Base-by-base conservation (phyloP, 1,140 invertebrate species). In the Zophobas morio region DNA sequence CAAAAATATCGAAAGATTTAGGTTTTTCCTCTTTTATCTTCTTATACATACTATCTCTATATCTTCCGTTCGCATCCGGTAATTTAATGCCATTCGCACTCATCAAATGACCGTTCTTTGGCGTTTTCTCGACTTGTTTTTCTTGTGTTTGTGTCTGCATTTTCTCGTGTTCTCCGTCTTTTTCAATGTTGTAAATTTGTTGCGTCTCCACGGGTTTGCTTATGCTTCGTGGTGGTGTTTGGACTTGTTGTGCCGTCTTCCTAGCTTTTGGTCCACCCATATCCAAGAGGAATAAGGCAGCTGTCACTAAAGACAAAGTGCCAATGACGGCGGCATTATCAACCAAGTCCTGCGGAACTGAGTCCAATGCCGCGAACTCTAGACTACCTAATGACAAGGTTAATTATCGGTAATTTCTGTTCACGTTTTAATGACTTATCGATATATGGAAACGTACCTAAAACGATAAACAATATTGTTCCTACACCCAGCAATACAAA, bases 291-390 rank as follows among this genome's bases (percentile, higher is more conserved):
- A 94, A 93, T 1, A 94, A 86, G 1, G 91, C 88, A 0, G 90
- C 93, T 0, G 92, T 92, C 3, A 92, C 74, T 2, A 94, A 84
- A n/a, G 93, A 91, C 1, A 94, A 85, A 5, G 89, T 88, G 0
- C 93, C 93, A 6, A 94, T 87, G 33, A 93, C 89, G 0, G 92
- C 90, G 0, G 92, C 92, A 84, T 94, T 94, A 79, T 92, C 92
- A 2, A 93, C 86, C 53, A 94, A 85, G 47, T 91, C 88, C 5
- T 86, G 82, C 1, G 92, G 92, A 1, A 94, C 89, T 51, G 90
- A 91, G 81, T 94, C 93, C 80, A 94, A 87, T 2, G 92, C 91
- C 6, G 91, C 91, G 66, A 94, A 86, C 74, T 91, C 90, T 81
- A 94, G 85, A 80, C 90, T 91, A 80, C 89, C 90, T 90, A 82